Evolutionary conservation across 2,888 invertebrate genomes (phyloP).

Genomic region (Pomacea canaliculata): DNA sequence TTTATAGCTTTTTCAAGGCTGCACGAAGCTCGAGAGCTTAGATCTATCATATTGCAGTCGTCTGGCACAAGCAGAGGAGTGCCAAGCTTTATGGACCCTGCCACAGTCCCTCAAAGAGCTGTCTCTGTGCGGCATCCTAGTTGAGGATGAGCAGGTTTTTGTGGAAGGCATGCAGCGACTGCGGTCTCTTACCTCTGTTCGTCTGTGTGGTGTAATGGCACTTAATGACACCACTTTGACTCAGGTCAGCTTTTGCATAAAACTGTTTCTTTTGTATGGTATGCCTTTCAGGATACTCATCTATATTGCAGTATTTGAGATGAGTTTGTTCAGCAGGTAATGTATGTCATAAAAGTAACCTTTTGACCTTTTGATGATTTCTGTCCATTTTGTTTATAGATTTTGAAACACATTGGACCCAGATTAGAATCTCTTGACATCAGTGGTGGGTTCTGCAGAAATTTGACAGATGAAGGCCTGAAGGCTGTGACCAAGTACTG

Average conservation of each 20-base stretch:
- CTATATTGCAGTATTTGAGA: no score
- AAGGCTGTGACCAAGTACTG: conserved; percentile 53
- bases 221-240: conserved; percentile 58
- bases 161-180: conserved; percentile 57
- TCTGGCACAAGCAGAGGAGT: conserved; percentile 44
- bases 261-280: no score
- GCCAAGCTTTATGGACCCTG: conserved; percentile 55
- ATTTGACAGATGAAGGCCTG: conserved; percentile 58
- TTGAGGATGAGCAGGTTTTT: conserved; percentile 54
- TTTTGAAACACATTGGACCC: conserved; percentile 52
- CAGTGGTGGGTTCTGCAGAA: conserved; percentile 50
- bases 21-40: conserved; percentile 49
- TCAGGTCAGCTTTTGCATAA: conserved; percentile 41
- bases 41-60: conserved; percentile 63
- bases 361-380: no score
- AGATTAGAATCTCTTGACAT: conserved; percentile 53
- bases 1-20: conserved; percentile 57
- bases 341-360: no score
- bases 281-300: no score
- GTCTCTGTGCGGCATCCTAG: conserved; percentile 58
- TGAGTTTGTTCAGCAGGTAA: no score
- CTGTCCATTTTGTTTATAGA: conserved; percentile 37
- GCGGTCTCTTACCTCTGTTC: conserved; percentile 43
- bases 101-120: conserved; percentile 54
- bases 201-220: conserved; percentile 61